These are phyloP conservation scores for Leptinotarsa haldemani DNA, from an alignment of 2,888 invertebrate species.

Conservation along the genomic window DNA sequence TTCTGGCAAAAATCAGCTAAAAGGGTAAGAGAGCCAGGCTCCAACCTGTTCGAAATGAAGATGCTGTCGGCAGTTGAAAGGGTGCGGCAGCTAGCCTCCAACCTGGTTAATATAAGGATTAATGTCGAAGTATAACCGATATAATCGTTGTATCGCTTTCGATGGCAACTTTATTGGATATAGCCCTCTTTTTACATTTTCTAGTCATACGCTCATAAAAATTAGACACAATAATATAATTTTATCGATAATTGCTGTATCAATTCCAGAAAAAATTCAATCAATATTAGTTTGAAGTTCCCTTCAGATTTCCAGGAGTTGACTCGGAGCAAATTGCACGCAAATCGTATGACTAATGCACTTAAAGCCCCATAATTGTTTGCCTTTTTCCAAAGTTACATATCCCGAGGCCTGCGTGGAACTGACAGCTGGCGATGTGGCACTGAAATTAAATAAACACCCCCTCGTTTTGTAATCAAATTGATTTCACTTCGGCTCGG, in stretches of 20 bases:
- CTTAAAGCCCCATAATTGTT: conserved; percentile 31
- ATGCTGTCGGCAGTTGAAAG: no score
- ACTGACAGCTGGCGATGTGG: conserved; percentile 41
- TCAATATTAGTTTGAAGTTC: background rate
- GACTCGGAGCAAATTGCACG: conserved; percentile 20
- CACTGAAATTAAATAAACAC: conserved; percentile 45
- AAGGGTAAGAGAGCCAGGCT: no score
- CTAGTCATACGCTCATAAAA: no score
- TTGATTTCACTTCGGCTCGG: conserved; percentile 42
- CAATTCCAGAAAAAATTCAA: background rate
- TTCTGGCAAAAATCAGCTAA: no score
- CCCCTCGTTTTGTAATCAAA: conserved; percentile 42
- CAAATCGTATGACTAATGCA: conserved; percentile 31
- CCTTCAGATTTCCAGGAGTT: background rate
- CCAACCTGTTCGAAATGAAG: no score
- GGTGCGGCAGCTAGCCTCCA: no score
- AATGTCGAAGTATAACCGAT: no score
- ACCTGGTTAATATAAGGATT: no score
- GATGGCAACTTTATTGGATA: no score
- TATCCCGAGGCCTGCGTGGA: conserved; percentile 28
- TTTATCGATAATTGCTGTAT: background rate
- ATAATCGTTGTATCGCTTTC: no score
- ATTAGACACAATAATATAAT: no score
- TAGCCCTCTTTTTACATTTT: no score
- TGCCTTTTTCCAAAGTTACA: conserved; percentile 30